Base-by-base conservation (phyloP, 2,113 vertebrate genomes). In the Ophiodon elongatus region DNA sequence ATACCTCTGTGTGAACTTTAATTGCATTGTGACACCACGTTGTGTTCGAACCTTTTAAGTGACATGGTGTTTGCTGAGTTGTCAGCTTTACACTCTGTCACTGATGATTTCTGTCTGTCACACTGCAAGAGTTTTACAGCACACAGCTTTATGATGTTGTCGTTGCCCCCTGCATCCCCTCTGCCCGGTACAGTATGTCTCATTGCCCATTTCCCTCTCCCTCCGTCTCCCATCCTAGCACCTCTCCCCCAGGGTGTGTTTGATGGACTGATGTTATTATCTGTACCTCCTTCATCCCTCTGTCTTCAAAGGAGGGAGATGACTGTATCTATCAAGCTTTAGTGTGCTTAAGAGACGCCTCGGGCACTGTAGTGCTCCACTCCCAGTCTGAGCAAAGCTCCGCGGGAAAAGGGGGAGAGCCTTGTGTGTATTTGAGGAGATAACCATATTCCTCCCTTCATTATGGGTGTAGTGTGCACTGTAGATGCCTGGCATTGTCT, bases 261-360 rank as follows among this genome's bases (percentile, higher is more conserved):
- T 92, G 91, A 93, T 88, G 87, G 86, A 89, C 87, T 88, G 90
- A 86, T 87, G 91, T 83, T 92, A 93, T 94, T 93, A 93, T 88
- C 83, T 78, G 50, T 10, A 78, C 77, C 29, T 80, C 85, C 79
- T 89, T 93, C 84, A 88, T 67, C 63, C 19, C 62, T 67, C 65
- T 0, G 1, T 89, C 90, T 91, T 92, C 83, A 93, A 92, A 92
- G 90, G 13, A 87, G 68, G 76, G 43, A 72, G 78, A 77, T 37
- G 78, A 83, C 79, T 86, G 83, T 85, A 89, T 91, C 79, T 77
- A 86, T 88, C 65, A 89, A 41, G 89, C 83, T 71, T 85, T 74
- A 88, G 81, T 79, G 80, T 72, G 74, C 85, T 90, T 89, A 89
- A 86, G 83, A 91, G 73, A 85, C 0, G 76, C 89, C 84, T 64